Conservation (phyloP, 2,888 invertebrate species). For the Cosmorhoe ocellata region DNA sequence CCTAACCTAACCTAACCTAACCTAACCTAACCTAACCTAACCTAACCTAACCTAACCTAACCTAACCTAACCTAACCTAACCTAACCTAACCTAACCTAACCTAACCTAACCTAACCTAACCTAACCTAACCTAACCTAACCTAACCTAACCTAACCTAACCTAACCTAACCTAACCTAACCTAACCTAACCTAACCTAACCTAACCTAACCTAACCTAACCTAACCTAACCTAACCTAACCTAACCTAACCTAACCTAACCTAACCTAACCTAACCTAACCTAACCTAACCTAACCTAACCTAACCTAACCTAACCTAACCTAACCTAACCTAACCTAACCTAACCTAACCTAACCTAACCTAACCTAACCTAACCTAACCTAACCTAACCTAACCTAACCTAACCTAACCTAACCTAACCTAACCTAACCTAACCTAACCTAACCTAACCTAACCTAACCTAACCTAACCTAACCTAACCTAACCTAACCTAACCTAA, state of each 20-base stretch:
- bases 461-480: conserved; percentile 20
- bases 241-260: conserved; percentile 5
- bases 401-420: conserved; percentile 17
- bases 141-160: conserved; percentile 5
- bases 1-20: background rate
- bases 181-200: background rate
- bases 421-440: conserved; percentile 14
- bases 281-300: background rate
- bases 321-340: background rate
- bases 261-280: background rate
- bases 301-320: background rate
- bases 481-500: conserved; percentile 21
- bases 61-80: conserved; percentile 27
- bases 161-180: conserved; percentile 1
- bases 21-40: conserved; percentile 12
- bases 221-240: conserved; percentile 3
- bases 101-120: conserved; percentile 2
- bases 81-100: conserved; percentile 26
- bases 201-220: background rate
- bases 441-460: conserved; percentile 20
- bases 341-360: conserved; percentile 5
- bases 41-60: conserved; percentile 10
- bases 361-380: conserved; percentile 1
- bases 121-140: conserved; percentile 5
- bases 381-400: conserved; percentile 2